Base-by-base conservation (phyloP, 1,140 invertebrate genomes). In the Brachionus koreanus region DNA sequence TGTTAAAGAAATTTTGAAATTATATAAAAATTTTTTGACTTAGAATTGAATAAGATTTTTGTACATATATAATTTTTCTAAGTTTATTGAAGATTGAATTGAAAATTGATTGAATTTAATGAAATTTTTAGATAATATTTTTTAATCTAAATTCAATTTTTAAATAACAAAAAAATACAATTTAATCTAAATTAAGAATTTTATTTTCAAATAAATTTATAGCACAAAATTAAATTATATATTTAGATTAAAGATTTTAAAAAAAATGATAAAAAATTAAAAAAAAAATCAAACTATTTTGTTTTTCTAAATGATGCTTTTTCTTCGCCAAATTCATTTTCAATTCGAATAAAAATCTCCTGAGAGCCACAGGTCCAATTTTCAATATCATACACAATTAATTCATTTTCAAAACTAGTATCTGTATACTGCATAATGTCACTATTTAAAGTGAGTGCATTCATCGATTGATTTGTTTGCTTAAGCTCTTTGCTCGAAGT, bases 331-430 rank as follows among this genome's bases (percentile, higher is more conserved):
- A 61, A 79, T 37, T 79, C 76, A 43, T 79, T 79, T 79, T 79
- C 76, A 35, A 79, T 57, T n/a, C 76, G 76, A 79, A 79, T 79
- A 79, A 79, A 79, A 35, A 79, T 79, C 29, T 79, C 76, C 39
- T 79, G 76, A 1, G 76, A 79, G 5, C 76, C 76, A 29, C 61
- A 79, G 16, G 76, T 79, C 76, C 76, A 79, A 79, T 79, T 79
- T 79, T 79, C 76, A 37, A 79, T 79, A 65, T 79, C 76, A 65
- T 79, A 79, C 23, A 79, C 35, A 61, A 79, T 61, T 37, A 79
- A 43, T 29, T 79, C 76, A 43, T 79, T 79, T 65, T 79, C 76
- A 61, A 79, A 42, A 61, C 76, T 79, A 19, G 37, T 57, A 61
- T 79, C 61, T 13, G 46, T 7, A 57, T 79, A 37, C 3, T 49